phyloP scores from a whole-genome alignment of 2,797 vertebrate genomes.

The Florisuga fusca region DNA sequence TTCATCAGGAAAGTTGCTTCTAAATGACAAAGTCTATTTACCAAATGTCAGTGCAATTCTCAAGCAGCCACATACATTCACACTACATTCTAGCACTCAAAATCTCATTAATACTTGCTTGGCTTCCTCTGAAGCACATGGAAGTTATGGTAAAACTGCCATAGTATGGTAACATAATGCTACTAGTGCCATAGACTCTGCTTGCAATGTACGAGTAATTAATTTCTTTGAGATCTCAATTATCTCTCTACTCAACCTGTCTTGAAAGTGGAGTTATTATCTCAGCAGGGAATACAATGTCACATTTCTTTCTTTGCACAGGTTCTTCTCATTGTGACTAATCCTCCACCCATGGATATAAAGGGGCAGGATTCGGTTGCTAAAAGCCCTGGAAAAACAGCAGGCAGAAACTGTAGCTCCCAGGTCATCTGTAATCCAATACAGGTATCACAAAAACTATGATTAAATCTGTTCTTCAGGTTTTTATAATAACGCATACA shows the following conservation, averaged over 20 bases:
- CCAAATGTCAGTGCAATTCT: background rate
- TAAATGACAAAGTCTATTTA: background rate
- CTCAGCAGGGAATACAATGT: conserved; percentile 29
- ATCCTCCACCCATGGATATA: conserved; percentile 30
- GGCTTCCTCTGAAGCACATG: background rate
- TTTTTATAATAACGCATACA: background rate
- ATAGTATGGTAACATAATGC: background rate
- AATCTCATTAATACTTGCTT: background rate
- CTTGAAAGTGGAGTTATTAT: conserved; percentile 33
- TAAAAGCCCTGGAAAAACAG: conserved; percentile 29
- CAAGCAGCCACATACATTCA: background rate
- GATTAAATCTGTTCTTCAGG: background rate
- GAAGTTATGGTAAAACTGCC: background rate
- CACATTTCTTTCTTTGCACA: conserved; percentile 20
- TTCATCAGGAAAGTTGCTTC: background rate
- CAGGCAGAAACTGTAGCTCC: background rate
- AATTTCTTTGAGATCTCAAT: conserved; percentile 63
- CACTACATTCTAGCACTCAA: background rate
- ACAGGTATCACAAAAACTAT: background rate
- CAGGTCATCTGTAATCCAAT: background rate
- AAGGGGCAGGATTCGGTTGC: background rate
- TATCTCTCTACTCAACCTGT: conserved; percentile 35
- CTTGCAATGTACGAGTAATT: conserved; percentile 2
- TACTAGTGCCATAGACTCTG: background rate
- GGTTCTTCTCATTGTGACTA: conserved; percentile 33